These are phyloP conservation scores for Sthenelais limicola DNA, from an alignment of 2,888 invertebrate species.

Conservation along the genomic window DNA sequence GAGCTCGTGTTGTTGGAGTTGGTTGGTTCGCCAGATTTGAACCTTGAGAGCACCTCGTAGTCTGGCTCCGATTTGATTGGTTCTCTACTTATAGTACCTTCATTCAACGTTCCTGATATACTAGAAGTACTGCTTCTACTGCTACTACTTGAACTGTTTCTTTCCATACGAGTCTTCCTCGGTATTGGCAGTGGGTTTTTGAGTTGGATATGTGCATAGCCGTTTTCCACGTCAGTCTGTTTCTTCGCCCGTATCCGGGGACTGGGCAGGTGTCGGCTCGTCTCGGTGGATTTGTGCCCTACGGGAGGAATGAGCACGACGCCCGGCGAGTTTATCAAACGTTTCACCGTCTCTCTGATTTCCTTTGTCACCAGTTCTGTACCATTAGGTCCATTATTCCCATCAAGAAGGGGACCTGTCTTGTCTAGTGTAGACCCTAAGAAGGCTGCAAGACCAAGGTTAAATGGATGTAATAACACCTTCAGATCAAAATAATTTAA, in stretches of 20 bases:
- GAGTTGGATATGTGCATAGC: conserved; percentile 15
- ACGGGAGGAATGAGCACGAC: neutral
- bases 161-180: conserved; percentile 29
- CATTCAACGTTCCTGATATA: conserved; percentile 20
- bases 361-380: conserved; percentile 9
- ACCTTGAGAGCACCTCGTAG: conserved; percentile 22
- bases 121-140: conserved; percentile 36
- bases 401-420: too few species aligned
- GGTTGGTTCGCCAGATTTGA: conserved; percentile 26
- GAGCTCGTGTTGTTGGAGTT: too few species aligned
- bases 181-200: conserved; percentile 31
- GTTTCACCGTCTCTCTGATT: conserved; percentile 11
- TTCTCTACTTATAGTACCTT: conserved; percentile 10
- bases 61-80: conserved; percentile 31
- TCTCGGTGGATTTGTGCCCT: neutral
- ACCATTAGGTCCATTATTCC: too few species aligned
- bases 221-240: conserved; percentile 17
- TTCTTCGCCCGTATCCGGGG: conserved; percentile 11
- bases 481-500: too few species aligned
- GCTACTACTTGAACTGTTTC: conserved; percentile 33
- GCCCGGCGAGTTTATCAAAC: neutral
- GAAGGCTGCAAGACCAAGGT: too few species aligned
- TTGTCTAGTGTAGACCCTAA: too few species aligned
- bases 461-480: too few species aligned
- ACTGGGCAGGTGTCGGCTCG: conserved; percentile 10